Percentiles rank a stretch among this genome's conserved stretches.
These are phyloP conservation scores for Tuta absoluta DNA, from an alignment of 2,888 invertebrate species.

Conservation along the genomic window DNA sequence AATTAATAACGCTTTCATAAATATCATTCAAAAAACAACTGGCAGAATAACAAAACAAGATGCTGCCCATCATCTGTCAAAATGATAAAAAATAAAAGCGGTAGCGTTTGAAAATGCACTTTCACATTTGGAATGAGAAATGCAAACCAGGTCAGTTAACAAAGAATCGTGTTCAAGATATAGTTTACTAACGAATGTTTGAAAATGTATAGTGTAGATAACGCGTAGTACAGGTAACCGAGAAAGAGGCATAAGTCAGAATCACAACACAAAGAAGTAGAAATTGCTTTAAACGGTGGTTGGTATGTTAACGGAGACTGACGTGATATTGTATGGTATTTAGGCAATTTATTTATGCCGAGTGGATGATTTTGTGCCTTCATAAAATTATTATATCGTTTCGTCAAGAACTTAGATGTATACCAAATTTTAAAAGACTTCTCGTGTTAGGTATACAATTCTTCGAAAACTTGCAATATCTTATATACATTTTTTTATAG, in stretches of 20 bases:
- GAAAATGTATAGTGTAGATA: constrained; percentile 16
- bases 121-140: constrained; percentile 32
- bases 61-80: constrained; percentile 17
- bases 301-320: background rate
- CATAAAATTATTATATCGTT: too few relatives aligned
- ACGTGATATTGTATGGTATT: background rate
- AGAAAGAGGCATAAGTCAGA: constrained; percentile 6
- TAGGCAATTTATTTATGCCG: too few relatives aligned
- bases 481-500: too few relatives aligned
- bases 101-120: constrained; percentile 24
- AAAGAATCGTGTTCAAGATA: constrained; percentile 36
- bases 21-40: constrained; percentile 2
- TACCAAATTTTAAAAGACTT: too few relatives aligned
- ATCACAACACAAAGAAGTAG: background rate
- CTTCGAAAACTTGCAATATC: too few relatives aligned
- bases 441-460: too few relatives aligned
- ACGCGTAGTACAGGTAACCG: background rate
- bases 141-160: constrained; percentile 36
- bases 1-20: constrained; percentile 13
- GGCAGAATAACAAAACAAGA: constrained; percentile 8
- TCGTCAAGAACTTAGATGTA: too few relatives aligned
- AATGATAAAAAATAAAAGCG: constrained; percentile 24
- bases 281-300: background rate
- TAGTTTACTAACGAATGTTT: constrained; percentile 28
- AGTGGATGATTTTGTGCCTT: too few relatives aligned